Evolutionary conservation across 2,888 invertebrate genomes (phyloP), one percentile per base, ranked within the genome.

Genomic region (Altica lythri): DNA sequence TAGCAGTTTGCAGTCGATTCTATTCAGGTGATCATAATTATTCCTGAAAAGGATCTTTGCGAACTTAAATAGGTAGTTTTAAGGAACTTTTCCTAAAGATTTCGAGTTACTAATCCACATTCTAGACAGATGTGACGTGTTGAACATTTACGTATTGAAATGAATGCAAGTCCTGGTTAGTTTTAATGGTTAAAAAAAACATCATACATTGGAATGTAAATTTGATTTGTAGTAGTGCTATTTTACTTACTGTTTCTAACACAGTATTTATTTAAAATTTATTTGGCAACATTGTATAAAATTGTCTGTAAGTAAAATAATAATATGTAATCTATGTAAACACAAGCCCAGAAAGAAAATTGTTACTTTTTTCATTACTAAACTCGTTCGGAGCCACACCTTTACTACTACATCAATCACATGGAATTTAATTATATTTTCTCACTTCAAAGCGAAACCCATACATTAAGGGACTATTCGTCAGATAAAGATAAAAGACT

Each of bases 401-500:
- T 18, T 34, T 45, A 14, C 42, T 8, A 49, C 25, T 17, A 49
- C 49, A 49, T 49, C 40, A 42, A 49, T 49, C 49, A 49, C 42
- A 49, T 12, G n/a, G 32, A 49, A 42, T 49, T 40, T 49, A 49
- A 49, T 49, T 49, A 49, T 49, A 40, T 49, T 49, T 49, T 13
- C 25, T 40, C 32, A 34, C 40, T 40, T 42, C 42, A 42, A 49
- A 49, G 42, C 10, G 17, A 32, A 27, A 17, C 40, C 16, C 22
- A 13, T 17, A 5, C 40, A 40, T 4, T 52, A 45, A 37, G 38
- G 35, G 17, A 52, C 56, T 40, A 48, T 56, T 52, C 45, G 52
- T 51, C 45, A 56, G 47, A 49, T 49, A 38, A 25, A 56, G 56
- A 48, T 56, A 52, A 52, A 52, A 56, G 56, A 52, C 46, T 56